Evolutionary conservation across 2,888 invertebrate species (phyloP), one percentile per base, ranked within the genome.

Genomic region (Orchestes rusci): DNA sequence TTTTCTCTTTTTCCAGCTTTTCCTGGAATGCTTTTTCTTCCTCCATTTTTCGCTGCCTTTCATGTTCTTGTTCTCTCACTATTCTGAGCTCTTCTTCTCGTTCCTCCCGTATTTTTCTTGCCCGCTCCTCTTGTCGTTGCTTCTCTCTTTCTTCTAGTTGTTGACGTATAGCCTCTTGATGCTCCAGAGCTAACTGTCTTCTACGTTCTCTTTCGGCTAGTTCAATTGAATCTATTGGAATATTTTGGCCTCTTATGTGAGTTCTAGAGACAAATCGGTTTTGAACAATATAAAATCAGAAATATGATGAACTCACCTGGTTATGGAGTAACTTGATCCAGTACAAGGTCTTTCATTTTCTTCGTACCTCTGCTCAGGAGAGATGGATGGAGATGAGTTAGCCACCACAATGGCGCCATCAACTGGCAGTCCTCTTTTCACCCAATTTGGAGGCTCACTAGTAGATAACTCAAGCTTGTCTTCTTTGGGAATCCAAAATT

Each of bases 141-240:
- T 78, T 73, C 59, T 91, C 88, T 32, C 84, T 77, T 61, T 92
- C 92, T 62, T 88, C 84, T 39, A 93, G 72, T 65, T 93, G 91
- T 61, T 81, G 80, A 55, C 85, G 76, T 56, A 92, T 87, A 10
- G 86, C 89, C 48, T 83, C 81, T 67, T 94, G 94, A 54, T 91
- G 79, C 63, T 89, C 90, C 49, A 89, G 66, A 0, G 91, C 91
- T 66, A 85, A 83, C 51, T 87, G 80, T 17, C 90, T 76, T 66
- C 82, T 84, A 46, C 79, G 75, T 69, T 91, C 89, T 53, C 89
- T 74, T 66, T 93, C 89, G 5, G 84, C 84, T 55, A 85, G 71
- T 40, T 86, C 80, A 53, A 80, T 77, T 2, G 86, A 82, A 63
- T 92, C 91, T 43, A 91, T 64, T 0, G 84, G 86, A 12, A 82